Base-by-base conservation (phyloP, 2,888 invertebrate species). In the Euplexia lucipara region DNA sequence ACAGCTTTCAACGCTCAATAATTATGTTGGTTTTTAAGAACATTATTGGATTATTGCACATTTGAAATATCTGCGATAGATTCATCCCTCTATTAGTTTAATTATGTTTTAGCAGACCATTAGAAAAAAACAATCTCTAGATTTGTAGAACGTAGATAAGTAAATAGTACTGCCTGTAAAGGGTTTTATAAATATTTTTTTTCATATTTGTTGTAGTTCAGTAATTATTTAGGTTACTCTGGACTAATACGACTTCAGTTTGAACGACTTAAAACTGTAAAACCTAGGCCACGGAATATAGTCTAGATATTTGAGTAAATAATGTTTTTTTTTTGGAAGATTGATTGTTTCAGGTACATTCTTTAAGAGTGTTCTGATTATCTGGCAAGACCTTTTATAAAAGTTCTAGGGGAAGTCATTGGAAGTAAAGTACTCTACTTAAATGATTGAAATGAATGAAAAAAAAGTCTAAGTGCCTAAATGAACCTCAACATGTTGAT, bases 221-320 rank as follows among this genome's bases (percentile, higher is more conserved):
- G 26, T 35, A 26, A 66, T 26, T 26, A 34, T 34, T 18, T 34
- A 34, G 12, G n/a, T 18, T 63, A 34, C 10, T 63, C 34, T n/a
- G 18, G 3, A 9, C 18, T 1, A 47, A 37, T 20, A 14, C 12
- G 6, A 10, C n/a, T 22, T 44, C 5, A 9, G 30, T 37, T 34
- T 1, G 0, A 30, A 49, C 7, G 30, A 20, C n/a, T 9, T 0
- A 18, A 14, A 37, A 44, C 22, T 37, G 9, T 34, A 26, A n/a
- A 14, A 16, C 18, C 39, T 6, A 14, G 20, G 5, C 45, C 16
- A 14, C 7, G 14, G 8, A 42, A 14, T 10, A 34, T 2, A 22
- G 7, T 22, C 12, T 58, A 10, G 22, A 22, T 26, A 18, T 10
- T 58, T 59, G 3, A 18, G 18, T 53, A 42, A 42, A 42, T 41